Evolutionary conservation across 2,888 invertebrate genomes (phyloP).

Genomic region (Doris montereyensis): DNA sequence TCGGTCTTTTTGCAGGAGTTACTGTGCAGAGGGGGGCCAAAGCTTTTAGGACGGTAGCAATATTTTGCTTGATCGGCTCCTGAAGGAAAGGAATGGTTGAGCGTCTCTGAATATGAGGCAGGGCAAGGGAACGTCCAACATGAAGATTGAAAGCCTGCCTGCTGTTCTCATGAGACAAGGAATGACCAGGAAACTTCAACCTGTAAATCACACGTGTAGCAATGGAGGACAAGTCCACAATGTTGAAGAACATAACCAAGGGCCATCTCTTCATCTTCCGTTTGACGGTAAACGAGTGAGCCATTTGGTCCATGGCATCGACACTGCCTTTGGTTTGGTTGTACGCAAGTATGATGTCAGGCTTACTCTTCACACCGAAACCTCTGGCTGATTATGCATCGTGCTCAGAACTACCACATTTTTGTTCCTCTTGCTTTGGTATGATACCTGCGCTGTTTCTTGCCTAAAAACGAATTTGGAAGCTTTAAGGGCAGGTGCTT

Average conservation of each 20-base stretch:
- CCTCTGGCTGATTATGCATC: slow-evolving; percentile 12
- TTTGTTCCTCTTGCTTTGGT: slow-evolving; percentile 5
- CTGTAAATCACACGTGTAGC: slow-evolving; percentile 41
- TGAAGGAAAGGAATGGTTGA: neutral
- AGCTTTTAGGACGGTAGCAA: neutral
- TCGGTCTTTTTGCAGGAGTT: neutral
- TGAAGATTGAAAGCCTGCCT: slow-evolving; percentile 14
- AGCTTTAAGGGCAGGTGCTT: too few species aligned
- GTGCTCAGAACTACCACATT: too few species aligned
- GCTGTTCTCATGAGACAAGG: neutral
- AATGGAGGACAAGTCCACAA: slow-evolving; percentile 48
- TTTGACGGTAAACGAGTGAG: slow-evolving; percentile 33
- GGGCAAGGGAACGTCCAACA: neutral
- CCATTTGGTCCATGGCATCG: slow-evolving; percentile 45
- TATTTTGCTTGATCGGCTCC: slow-evolving; percentile 7
- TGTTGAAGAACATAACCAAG: slow-evolving; percentile 44
- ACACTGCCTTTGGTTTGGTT: slow-evolving; percentile 47
- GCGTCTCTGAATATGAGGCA: neutral
- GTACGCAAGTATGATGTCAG: slow-evolving; percentile 44
- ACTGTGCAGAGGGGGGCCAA: neutral
- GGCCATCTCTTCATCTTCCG: slow-evolving; percentile 45
- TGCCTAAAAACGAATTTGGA: too few species aligned
- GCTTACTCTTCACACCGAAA: slow-evolving; percentile 23
- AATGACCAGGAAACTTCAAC: slow-evolving; percentile 30
- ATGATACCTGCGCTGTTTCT: neutral